A percentile compares a stretch with the other conserved stretches of the same genome.
These are phyloP conservation scores for Bucco capensis DNA, from an alignment of 2,113 vertebrate species.

Conservation along the genomic window DNA sequence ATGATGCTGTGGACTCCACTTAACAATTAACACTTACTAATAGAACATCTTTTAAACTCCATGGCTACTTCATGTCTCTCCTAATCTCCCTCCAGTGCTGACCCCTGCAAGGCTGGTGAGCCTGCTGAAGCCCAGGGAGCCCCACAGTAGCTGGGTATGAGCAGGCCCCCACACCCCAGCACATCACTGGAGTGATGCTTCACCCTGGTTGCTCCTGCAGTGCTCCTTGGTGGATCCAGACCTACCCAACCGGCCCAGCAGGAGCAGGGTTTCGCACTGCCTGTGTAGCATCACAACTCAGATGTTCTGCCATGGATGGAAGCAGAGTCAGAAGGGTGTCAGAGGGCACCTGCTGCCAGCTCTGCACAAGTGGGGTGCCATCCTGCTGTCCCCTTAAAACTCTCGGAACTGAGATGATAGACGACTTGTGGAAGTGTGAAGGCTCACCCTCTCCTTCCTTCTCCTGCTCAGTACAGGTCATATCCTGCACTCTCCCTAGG, in stretches of 20 bases:
- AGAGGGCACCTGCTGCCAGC: background rate
- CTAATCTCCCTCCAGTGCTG: background rate
- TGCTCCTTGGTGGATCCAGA: background rate
- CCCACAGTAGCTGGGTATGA: background rate
- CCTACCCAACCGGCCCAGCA: background rate
- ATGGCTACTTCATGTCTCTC: background rate
- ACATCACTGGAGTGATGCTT: background rate
- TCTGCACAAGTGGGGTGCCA: background rate
- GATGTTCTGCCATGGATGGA: background rate
- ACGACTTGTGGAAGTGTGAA: background rate
- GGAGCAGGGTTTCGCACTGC: background rate
- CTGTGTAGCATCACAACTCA: accelerated
- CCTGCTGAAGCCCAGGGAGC: accelerated
- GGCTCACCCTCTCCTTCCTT: background rate
- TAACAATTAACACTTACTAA: background rate
- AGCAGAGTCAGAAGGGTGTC: background rate
- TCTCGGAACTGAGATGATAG: accelerated
- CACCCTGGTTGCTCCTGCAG: background rate
- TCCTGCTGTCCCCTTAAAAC: background rate
- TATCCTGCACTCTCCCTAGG: background rate
- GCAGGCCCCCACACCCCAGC: background rate
- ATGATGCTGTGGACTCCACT: background rate
- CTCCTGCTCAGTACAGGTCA: background rate
- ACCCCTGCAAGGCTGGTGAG: background rate
- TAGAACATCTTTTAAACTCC: background rate